These are phyloP conservation scores for Apotomis capreana DNA, from an alignment of 2,888 invertebrate genomes.

Conservation along the genomic window DNA sequence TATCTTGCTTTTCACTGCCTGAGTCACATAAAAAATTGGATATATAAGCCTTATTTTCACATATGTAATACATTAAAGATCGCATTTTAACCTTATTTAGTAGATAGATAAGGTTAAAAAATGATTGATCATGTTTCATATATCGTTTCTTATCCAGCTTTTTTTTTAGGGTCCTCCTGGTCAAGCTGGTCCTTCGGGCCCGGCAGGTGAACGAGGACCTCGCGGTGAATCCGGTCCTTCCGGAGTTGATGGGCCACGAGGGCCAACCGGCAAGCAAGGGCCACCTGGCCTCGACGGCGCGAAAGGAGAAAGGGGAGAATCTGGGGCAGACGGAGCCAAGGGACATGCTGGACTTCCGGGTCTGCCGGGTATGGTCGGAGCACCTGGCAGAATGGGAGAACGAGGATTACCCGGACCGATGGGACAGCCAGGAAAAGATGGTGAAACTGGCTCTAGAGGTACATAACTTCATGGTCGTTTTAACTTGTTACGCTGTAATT, in stretches of 20 bases:
- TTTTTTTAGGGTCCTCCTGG: slow-evolving; percentile 85
- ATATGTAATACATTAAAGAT: too few relatives aligned
- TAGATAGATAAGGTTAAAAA: too few relatives aligned
- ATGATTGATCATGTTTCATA: too few relatives aligned
- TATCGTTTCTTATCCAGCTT: not conserved
- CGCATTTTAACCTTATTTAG: too few relatives aligned
- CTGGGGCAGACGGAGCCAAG: slow-evolving; percentile 89
- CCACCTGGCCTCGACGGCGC: slow-evolving; percentile 88
- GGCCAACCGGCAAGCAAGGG: slow-evolving; percentile 90
- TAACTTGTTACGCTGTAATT: too few relatives aligned
- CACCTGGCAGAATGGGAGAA: slow-evolving; percentile 86
- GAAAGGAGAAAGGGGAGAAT: slow-evolving; percentile 84
- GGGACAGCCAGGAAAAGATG: slow-evolving; percentile 90
- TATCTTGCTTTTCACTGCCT: too few relatives aligned
- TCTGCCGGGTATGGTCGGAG: slow-evolving; percentile 90
- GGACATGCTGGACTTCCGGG: slow-evolving; percentile 94
- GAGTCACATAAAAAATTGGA: too few relatives aligned
- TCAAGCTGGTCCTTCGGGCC: slow-evolving; percentile 85
- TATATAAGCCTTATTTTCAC: too few relatives aligned
- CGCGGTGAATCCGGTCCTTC: slow-evolving; percentile 89
- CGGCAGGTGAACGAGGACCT: slow-evolving; percentile 87
- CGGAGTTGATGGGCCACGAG: slow-evolving; percentile 90
- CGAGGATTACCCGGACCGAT: slow-evolving; percentile 85
- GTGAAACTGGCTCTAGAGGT: slow-evolving; percentile 89
- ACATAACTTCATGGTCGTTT: slow-evolving; percentile 26